These are phyloP conservation scores for Dynastes grantii DNA, from an alignment of 2,888 invertebrate genomes.

Conservation along the genomic window DNA sequence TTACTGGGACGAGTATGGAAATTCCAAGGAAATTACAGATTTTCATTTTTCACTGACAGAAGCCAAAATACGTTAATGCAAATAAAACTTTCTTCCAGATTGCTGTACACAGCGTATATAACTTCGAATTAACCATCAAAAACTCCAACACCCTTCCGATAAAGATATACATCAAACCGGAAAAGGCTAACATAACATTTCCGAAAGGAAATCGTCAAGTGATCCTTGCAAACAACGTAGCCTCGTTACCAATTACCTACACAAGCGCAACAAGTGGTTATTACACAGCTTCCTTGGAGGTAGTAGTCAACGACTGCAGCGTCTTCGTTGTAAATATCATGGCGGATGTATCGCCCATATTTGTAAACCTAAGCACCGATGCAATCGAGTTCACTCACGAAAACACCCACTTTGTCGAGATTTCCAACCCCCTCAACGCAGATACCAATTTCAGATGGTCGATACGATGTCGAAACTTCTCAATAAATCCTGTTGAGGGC, in stretches of 20 bases:
- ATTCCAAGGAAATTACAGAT: neutral
- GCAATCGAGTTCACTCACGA: constrained; percentile 16
- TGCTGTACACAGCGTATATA: constrained; percentile 13
- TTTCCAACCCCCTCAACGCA: constrained; percentile 15
- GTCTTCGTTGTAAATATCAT: constrained; percentile 15
- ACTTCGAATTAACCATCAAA: constrained; percentile 22
- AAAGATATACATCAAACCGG: constrained; percentile 30
- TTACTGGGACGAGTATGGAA: neutral
- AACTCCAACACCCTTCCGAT: constrained; percentile 31
- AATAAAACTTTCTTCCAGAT: constrained; percentile 20
- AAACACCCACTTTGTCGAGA: neutral
- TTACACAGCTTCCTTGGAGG: constrained; percentile 18
- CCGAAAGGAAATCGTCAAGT: constrained; percentile 36
- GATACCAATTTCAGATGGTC: constrained; percentile 12
- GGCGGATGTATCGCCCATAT: constrained; percentile 5
- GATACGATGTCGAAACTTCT: constrained; percentile 2
- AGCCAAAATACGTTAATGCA: too few species aligned
- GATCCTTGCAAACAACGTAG: constrained; percentile 15
- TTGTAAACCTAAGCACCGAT: neutral
- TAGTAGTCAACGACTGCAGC: constrained; percentile 26
- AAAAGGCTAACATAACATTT: constrained; percentile 16
- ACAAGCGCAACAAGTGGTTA: constrained; percentile 7
- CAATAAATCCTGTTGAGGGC: constrained; percentile 6
- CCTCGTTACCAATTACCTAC: constrained; percentile 21
- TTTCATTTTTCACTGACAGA: neutral